Evolutionary conservation across 2,113 vertebrate species (phyloP), one percentile per base, ranked within the genome.

Genomic region (Trichechus manatus): DNA sequence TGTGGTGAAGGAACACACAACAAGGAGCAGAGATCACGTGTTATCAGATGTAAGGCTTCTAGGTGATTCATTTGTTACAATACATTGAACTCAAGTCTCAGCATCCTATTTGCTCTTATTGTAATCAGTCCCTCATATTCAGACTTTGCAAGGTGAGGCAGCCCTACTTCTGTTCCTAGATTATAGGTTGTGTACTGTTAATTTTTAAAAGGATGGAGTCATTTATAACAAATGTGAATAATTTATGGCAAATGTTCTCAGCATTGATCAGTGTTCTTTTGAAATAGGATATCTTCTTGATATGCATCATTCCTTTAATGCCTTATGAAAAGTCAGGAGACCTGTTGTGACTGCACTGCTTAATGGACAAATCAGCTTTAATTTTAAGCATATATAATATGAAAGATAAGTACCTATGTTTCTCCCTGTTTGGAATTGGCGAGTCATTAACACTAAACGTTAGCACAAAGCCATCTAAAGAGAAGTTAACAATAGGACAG

Each of bases 171-270:
- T 1, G 15, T 23, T 39, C 85, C 93, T 85, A 90, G 91, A 75
- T 92, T 70, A 53, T 95, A 89, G 82, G 89, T 93, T 92, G 70
- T 10, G 56, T 86, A 89, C 79, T 0, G 0, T 63, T 92, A 97
- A 98, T 97, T 97, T 98, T 97, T 96, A 97, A 97, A 98, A 91
- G 96, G 94, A 93, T 95, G 87, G 93, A 98, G 97, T 97, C 97
- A 93, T 98, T 99, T 98, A 97, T 98, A 98, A 96, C 80, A 47
- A 95, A 96, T 88, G 91, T 98, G 98, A 98, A 98, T 99, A 97
- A 99, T 99, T 99, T 97, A 98, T 98, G 61, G 53, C 36, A 96
- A 50, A 87, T 98, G 96, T 98, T 98, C 98, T 98, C 97, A 94
- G 96, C 98, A 95, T 88, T 98, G 98, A 98, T 98, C 95, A 93